Evolutionary conservation across 2,888 invertebrate genomes (phyloP).

Genomic region (Drosophila ezoana): DNA sequence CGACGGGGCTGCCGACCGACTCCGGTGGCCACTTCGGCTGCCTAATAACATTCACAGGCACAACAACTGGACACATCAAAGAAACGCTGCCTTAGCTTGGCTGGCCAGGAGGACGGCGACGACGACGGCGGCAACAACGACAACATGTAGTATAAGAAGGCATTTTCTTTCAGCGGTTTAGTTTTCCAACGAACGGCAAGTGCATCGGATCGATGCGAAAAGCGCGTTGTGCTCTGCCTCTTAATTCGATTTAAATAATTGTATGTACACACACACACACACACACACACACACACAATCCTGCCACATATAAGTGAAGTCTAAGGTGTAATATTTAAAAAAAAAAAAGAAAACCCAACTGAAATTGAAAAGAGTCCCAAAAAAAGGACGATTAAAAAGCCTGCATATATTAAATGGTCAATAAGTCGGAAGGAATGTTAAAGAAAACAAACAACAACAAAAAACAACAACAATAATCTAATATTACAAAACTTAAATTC

Average conservation of each 20-base stretch:
- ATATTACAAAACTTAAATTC: no score
- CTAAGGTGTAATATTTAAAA: conserved; percentile 4
- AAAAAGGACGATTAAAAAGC: background rate
- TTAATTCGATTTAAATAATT: conserved; percentile 53
- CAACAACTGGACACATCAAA: conserved; percentile 60
- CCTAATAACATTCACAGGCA: conserved; percentile 25
- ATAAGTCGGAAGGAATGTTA: background rate
- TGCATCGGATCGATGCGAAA: conserved; percentile 84
- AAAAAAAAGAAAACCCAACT: background rate
- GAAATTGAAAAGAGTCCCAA: conserved; percentile 11
- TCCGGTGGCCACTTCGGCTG: conserved; percentile 46
- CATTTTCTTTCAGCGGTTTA: conserved; percentile 73
- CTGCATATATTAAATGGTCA: background rate
- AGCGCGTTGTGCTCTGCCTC: conserved; percentile 61
- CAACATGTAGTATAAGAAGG: conserved; percentile 65
- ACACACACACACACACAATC: conserved; percentile 8
- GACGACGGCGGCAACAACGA: conserved; percentile 15
- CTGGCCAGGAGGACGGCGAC: conserved; percentile 16
- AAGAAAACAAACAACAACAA: background rate
- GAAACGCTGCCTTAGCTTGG: conserved; percentile 17
- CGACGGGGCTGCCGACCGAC: conserved; percentile 36
- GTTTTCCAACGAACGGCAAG: conserved; percentile 82
- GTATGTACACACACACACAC: conserved; percentile 39
- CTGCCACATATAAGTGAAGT: conserved; percentile 23
- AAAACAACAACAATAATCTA: background rate